Base-by-base conservation (phyloP, 2,888 invertebrate species). In the Dascillus cervinus region DNA sequence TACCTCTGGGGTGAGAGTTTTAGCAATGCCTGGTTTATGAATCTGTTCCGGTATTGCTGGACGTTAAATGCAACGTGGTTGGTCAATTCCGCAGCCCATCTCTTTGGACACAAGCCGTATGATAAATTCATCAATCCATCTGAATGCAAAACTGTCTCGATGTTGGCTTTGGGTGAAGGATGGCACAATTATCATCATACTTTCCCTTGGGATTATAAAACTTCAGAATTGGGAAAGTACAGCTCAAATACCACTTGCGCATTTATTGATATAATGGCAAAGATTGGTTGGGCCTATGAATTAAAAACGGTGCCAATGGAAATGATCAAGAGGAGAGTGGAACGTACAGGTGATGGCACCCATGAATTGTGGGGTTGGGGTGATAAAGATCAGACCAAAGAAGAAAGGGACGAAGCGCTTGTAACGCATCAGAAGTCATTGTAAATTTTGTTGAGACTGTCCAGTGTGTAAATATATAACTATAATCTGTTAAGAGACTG, bases 11-110 rank as follows among this genome's bases (percentile, higher is more conserved):
- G 73, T 20, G 92, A 92, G 64, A 70, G 69, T 1, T 77, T 75
- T 64, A 39, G 60, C 19, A 79, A 77, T 50, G 72, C 80, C 2
- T 79, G 75, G 70, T 77, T 78, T 58, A 75, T 81, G 21, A 75
- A 80, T 11, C 71, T 82, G 56, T 74, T 88, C 60, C 78, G 91
- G 28, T 91, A 89, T 66, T 71, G 79, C 14, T 73, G 82, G 58
- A 79, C 82, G 24, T 72, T 92, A 30, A 86, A 92, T 63, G 79
- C 82, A 36, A 91, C 91, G 1, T 92, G 90, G 91, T 70, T 86
- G 37, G 89, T 91, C 19, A 92, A 92, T 69, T 87, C 86, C 41
- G 85, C 84, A 2, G 91, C 91, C 1, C 91, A 91, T 67, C 75
- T 82, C 52, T 83, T 77, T 70, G 84, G 84, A 29, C 71, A 73